phyloP scores from a whole-genome alignment of 2,888 invertebrate genomes.

The Elysia crispata region DNA sequence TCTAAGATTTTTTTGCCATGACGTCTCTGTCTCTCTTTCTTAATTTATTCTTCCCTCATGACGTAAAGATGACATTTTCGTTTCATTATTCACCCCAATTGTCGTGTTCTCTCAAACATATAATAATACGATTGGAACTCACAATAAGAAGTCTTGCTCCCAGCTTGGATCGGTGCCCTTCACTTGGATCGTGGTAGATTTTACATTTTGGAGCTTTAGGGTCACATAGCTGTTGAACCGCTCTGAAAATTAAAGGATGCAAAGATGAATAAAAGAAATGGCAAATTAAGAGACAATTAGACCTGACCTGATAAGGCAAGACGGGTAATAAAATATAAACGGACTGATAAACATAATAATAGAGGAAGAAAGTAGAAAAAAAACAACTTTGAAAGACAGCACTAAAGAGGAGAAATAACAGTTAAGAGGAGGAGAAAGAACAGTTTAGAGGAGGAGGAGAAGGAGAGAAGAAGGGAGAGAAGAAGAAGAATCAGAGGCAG shows the following conservation, averaged over 20 bases:
- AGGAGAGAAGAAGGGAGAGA: neutral
- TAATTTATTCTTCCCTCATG: too few species aligned
- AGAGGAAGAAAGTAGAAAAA: slow-evolving; percentile 6
- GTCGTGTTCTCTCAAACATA: too few species aligned
- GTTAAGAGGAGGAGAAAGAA: too few species aligned
- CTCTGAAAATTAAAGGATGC: slow-evolving; percentile 79
- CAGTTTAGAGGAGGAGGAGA: neutral
- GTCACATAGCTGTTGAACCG: slow-evolving; percentile 98
- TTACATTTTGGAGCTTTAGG: slow-evolving; percentile 97
- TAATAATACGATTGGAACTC: slow-evolving; percentile 80
- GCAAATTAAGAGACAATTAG: neutral
- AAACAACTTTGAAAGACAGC: too few species aligned
- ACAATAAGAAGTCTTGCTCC: slow-evolving; percentile 99
- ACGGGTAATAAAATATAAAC: neutral
- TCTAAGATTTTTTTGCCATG: too few species aligned
- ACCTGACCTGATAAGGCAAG: neutral
- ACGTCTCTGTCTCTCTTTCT: too few species aligned
- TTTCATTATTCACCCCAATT: too few species aligned
- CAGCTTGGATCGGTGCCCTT: slow-evolving; percentile 97
- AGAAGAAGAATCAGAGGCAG: too few species aligned
- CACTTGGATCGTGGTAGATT: slow-evolving; percentile 97
- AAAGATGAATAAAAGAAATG: neutral
- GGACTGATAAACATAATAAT: neutral
- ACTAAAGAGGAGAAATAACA: too few species aligned
- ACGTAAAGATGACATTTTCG: too few species aligned